phyloP scores from a whole-genome alignment of 2,797 vertebrate genomes.

The Hydrolagus colliei region DNA sequence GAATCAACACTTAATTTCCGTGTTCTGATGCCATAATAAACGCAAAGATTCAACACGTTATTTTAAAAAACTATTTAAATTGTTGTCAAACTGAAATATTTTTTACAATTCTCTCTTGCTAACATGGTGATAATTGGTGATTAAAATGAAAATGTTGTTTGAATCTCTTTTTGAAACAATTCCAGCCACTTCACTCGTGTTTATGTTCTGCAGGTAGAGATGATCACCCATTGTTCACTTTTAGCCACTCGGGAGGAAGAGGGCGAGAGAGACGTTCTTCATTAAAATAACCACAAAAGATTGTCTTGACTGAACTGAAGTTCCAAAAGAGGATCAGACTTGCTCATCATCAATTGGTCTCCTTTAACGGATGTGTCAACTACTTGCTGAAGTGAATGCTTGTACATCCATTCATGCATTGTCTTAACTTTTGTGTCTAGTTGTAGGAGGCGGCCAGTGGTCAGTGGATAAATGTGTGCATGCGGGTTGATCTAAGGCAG shows the following conservation, averaged over 20 bases:
- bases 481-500: constrained; percentile 42
- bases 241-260: constrained; percentile 45
- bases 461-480: constrained; percentile 43
- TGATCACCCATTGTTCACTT: constrained; percentile 37
- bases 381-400: constrained; percentile 42
- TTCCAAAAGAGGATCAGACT: constrained; percentile 36
- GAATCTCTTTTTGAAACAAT: too few species aligned
- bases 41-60: too few species aligned
- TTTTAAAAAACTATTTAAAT: too few species aligned
- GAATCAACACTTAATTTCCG: too few species aligned
- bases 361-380: constrained; percentile 40
- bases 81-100: too few species aligned
- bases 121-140: too few species aligned
- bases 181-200: too few species aligned
- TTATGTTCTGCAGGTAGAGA: neutral
- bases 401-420: constrained; percentile 45
- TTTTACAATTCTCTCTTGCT: too few species aligned
- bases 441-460: constrained; percentile 42
- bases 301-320: constrained; percentile 40
- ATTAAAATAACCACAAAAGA: constrained; percentile 38
- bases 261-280: constrained; percentile 34
- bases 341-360: constrained; percentile 44
- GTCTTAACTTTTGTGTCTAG: constrained; percentile 44
- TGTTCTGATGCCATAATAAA: too few species aligned
- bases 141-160: too few species aligned